Evolutionary conservation across 2,113 vertebrate genomes (phyloP), one percentile per base, ranked within the genome.

Genomic region (Microcebus tavaratra): DNA sequence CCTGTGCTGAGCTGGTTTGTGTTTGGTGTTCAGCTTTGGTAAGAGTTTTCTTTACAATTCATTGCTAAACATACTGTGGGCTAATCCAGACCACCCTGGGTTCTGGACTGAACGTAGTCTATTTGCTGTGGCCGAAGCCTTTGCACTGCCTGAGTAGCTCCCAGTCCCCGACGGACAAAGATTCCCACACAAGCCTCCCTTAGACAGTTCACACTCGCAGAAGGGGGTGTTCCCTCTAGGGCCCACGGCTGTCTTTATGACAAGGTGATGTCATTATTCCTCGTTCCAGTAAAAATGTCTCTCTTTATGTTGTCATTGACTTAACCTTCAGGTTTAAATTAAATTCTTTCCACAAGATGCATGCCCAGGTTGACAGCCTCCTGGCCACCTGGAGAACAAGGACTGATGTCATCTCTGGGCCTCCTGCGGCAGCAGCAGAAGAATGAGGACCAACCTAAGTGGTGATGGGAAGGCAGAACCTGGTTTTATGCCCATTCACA

Each of bases 281-380:
- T 85, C 81, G 31, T 59, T 70, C 42, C 27, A 73, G 25, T 72
- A 82, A 91, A 95, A 86, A 57, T 29, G 3, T 59, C 42, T 72
- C 25, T 53, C 36, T n/a, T 21, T 57, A 10, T 53, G 68, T 88
- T 48, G 25, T 70, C 12, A 31, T 20, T 6, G 34, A 57, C 27
- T 85, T 95, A 80, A 48, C 20, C 23, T 87, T 86, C 48, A 55
- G 75, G 20, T 17, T 14, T 59, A 86, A 86, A 27, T 76, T 93
- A 88, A 61, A 53, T 73, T 72, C 39, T 67, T 57, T 65, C 57
- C 50, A 23, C 2, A 20, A 63, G 53, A 21, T 6, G 31, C 13
- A 42, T 29, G 10, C 6, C 31, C n/a, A 63, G n/a, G n/a, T 1
- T 0, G 4, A 91, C 53, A 86, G 45, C 5, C 39, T 92, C 20